Evolutionary conservation across 1,140 invertebrate species (phyloP).

Genomic region (Hesperophylax magnus): DNA sequence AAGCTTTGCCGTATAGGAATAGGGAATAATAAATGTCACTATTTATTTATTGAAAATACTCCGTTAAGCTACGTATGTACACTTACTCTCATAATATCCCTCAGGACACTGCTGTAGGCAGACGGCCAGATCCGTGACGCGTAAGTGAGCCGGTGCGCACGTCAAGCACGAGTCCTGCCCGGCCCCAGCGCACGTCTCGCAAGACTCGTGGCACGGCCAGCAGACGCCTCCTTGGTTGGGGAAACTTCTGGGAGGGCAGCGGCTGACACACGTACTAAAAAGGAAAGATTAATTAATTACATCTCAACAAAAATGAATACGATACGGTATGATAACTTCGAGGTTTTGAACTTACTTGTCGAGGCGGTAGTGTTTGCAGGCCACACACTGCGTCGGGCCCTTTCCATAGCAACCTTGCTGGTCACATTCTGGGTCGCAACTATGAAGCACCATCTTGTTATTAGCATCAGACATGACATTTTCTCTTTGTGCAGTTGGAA

Average conservation of each 20-base stretch:
- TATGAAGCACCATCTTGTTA: constrained; percentile 78
- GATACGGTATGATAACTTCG: not conserved
- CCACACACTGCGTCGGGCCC: constrained; percentile 84
- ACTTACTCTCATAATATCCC: constrained; percentile 86
- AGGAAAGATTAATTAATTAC: not conserved
- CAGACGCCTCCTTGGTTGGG: constrained; percentile 83
- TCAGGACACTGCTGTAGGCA: constrained; percentile 88
- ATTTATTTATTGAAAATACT: too few species aligned
- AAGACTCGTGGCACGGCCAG: constrained; percentile 87
- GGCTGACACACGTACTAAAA: constrained; percentile 81
- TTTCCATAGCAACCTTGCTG: constrained; percentile 86
- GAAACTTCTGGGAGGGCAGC: constrained; percentile 85
- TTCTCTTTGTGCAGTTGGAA: constrained; percentile 70
- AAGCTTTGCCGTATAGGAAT: too few species aligned
- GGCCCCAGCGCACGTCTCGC: constrained; percentile 85
- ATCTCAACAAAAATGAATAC: too few species aligned
- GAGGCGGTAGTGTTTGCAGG: constrained; percentile 83
- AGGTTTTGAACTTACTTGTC: constrained; percentile 77
- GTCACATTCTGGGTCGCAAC: constrained; percentile 88
- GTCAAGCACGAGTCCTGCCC: constrained; percentile 87
- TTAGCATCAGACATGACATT: constrained; percentile 71
- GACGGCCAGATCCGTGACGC: constrained; percentile 84
- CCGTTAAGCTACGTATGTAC: not conserved
- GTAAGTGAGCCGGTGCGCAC: constrained; percentile 83
- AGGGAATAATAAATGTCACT: too few species aligned